phyloP scores from a whole-genome alignment of 2,797 vertebrate genomes.

The Otolemur crassicaudatus region DNA sequence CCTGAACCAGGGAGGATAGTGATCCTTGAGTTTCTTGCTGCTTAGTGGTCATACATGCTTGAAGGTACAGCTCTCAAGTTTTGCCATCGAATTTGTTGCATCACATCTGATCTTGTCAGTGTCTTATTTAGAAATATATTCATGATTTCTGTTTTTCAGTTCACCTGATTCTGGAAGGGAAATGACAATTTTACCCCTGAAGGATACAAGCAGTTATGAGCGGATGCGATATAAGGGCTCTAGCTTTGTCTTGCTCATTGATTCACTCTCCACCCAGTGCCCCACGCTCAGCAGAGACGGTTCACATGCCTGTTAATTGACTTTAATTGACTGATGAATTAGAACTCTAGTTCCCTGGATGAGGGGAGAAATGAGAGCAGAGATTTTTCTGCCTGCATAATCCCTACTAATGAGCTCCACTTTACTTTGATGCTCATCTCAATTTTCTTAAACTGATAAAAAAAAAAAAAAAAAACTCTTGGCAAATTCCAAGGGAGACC shows the following conservation, averaged over 20 bases:
- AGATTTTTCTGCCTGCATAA: constrained; percentile 18
- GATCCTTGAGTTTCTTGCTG: neutral
- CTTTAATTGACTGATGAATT: constrained; percentile 45
- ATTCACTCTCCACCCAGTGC: neutral
- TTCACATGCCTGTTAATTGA: constrained; percentile 52
- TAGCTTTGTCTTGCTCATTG: neutral
- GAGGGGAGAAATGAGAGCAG: constrained; percentile 7
- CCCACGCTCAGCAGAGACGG: neutral
- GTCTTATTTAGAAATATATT: constrained; percentile 33
- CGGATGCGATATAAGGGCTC: neutral
- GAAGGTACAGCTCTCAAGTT: neutral
- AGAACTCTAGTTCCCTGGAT: neutral
- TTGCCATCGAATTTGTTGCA: neutral
- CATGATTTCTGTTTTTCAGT: neutral
- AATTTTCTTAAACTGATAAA: constrained; percentile 27
- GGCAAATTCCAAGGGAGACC: constrained; percentile 22
- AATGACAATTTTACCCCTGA: neutral
- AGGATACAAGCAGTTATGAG: constrained; percentile 11
- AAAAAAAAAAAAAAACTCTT: neutral
- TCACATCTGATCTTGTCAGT: constrained; percentile 28
- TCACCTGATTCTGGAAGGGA: constrained; percentile 37
- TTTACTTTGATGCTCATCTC: constrained; percentile 47
- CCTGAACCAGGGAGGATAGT: neutral
- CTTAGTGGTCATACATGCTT: neutral
- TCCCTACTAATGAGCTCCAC: constrained; percentile 45